These are phyloP conservation scores for Talpa occidentalis DNA, from an alignment of 2,113 vertebrate genomes.

Conservation along the genomic window DNA sequence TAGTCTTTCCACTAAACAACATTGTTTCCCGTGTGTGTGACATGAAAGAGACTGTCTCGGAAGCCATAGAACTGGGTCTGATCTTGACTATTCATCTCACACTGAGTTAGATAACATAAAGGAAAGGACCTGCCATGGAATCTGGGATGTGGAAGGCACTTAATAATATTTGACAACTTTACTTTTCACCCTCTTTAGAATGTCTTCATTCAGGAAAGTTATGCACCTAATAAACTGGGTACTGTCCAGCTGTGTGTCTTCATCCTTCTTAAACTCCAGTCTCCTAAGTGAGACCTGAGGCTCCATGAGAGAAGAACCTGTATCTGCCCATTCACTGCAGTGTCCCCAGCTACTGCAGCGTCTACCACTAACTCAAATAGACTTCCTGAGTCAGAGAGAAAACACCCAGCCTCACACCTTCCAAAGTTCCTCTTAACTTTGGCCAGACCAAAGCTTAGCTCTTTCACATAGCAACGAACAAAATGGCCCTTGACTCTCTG, in stretches of 20 bases:
- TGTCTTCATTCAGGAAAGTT: conserved; percentile 37
- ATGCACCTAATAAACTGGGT: not conserved
- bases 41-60: not conserved
- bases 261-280: not conserved
- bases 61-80: not conserved
- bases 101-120: not conserved
- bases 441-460: not conserved
- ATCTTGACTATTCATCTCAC: not conserved
- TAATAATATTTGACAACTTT: not conserved
- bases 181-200: not conserved
- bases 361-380: not conserved
- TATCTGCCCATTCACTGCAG: not conserved
- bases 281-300: not conserved
- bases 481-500: not conserved
- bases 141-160: not conserved
- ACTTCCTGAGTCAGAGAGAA: not conserved
- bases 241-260: not conserved
- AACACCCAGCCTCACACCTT: not conserved
- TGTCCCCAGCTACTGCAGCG: not conserved
- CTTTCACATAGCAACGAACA: not conserved
- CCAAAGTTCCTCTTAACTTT: not conserved
- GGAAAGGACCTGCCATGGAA: not conserved
- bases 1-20: not conserved
- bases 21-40: not conserved
- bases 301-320: not conserved